Base-by-base conservation (phyloP, 2,888 invertebrate genomes). In the Lithophane semibrunnea region DNA sequence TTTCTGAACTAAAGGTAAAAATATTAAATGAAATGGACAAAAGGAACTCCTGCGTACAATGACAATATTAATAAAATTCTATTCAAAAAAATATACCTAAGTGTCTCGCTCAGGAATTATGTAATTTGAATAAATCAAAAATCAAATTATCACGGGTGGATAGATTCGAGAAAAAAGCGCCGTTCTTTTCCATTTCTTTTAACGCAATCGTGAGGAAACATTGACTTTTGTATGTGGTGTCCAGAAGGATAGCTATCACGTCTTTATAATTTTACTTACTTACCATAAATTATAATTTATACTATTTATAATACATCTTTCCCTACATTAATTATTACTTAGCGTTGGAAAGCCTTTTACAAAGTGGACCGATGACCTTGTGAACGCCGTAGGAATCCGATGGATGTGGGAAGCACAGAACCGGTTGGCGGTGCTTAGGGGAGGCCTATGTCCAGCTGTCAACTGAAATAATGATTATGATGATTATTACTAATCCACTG, bases 41-140 rank as follows among this genome's bases (percentile, higher is more conserved):
- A 49, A 29, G 18, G 16, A 75, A 75, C 67, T 75, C 67, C 69
- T 64, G 56, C 78, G 64, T 78, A 70, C 37, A 81, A 75, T 65
- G 60, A 67, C 74, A 73, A 85, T 77, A 75, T 79, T 79, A 77
- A 77, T 66, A 73, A 70, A 65, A 75, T 66, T 76, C 24, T 56
- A 42, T 60, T 66, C 73, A 58, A 65, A 70, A 83, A 67, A 79
- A 73, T 66, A 37, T 67, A 66, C 24, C 42, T 42, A 77, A 75
- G 47, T 64, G 60, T 77, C 74, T 66, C 66, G 65, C 63, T 83
- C 68, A 72, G 37, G 58, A 86, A 83, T 78, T 85, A 87, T 83
- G 73, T 78, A 80, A 86, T 80, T 85, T 80, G 78, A 86, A 86
- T 84, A 66, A 82, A 83, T 79, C 77, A 67, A 73, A 80, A 82